phyloP scores from a whole-genome alignment of 2,113 vertebrate genomes.

The Chaetodon auriga region DNA sequence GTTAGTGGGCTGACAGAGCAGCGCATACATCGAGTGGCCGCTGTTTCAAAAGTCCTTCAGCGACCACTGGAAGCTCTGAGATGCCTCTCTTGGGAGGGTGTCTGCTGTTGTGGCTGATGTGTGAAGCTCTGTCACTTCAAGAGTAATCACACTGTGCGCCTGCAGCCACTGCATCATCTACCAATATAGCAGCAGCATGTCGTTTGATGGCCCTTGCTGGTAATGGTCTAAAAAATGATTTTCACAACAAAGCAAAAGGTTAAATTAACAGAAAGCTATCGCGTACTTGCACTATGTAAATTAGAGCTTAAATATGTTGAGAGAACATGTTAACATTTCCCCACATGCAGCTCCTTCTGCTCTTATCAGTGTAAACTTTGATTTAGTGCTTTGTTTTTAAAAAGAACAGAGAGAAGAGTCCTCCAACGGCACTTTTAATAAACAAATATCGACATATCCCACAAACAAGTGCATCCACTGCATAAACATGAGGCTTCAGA shows the following conservation, averaged over 20 bases:
- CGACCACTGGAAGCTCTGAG: constrained; percentile 17
- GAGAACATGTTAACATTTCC: background rate
- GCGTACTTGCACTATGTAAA: constrained; percentile 5
- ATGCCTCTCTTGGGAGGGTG: constrained; percentile 39
- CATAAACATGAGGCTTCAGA: constrained; percentile 28
- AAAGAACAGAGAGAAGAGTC: constrained; percentile 21
- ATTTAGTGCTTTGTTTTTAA: constrained; percentile 7
- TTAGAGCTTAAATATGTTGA: background rate
- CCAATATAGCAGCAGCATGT: constrained; percentile 12
- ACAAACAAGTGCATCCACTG: constrained; percentile 9
- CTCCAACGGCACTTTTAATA: background rate
- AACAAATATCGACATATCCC: constrained; percentile 24
- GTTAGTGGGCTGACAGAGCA: constrained; percentile 16
- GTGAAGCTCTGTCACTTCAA: constrained; percentile 53
- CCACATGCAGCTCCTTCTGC: background rate
- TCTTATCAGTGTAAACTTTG: constrained; percentile 8
- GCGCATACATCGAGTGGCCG: constrained; percentile 23
- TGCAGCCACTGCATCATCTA: constrained; percentile 29
- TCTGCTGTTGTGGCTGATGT: constrained; percentile 34
- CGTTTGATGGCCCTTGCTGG: constrained; percentile 33
- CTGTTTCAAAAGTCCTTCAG: constrained; percentile 51
- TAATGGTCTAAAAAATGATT: constrained; percentile 20
- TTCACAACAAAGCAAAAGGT: constrained; percentile 35
- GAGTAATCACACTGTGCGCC: constrained; percentile 35
- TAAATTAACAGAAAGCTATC: constrained; percentile 10